Base-by-base conservation (phyloP, 2,888 invertebrate genomes). In the Mesopsocus fuscifrons region DNA sequence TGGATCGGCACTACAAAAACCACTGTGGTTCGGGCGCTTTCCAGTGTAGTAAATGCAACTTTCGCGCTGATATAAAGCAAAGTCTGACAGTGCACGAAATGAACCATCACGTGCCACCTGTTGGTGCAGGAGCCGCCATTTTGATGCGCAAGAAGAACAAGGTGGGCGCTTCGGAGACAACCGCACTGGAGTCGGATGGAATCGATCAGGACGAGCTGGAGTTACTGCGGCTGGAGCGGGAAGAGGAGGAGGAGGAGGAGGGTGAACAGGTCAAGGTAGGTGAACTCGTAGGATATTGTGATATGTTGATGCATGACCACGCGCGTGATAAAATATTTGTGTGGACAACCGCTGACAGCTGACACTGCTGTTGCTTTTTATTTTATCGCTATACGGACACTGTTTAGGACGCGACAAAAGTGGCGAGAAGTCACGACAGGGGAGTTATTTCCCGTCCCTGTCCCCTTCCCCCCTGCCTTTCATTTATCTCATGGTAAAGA, bases 1-100 rank as follows among this genome's bases (percentile, higher is more conserved):
- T 88, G 61, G 92, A 92, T 59, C 72, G 92, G 5, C 94, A 94
- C 59, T 82, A 84, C 69, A 82, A 84, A 62, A 88, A 88, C 59
- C 89, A 91, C 64, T 81, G 77, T 48, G 85, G 85, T 2, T 74
- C 69, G 44, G 87, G 85, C n/a, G 76, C 77, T 48, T 84, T 82
- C 62, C 74, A 77, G 55, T 89, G 89, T 61, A 75, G 78, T 33
- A 77, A 81, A 51, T 89, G 89, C 60, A 84, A 85, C 61, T 89
- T 89, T 60, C 82, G 84, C 9, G 85, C 88, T 26, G 85, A 88
- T 57, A 88, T 88, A 59, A 83, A 87, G 59, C 88, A 89, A 59
- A 87, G 85, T 58, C 64, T 89, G 56, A 88, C 88, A 13, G 85
- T 87, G 47, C 88, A 88, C 61, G 84, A 88, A 62, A 81, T 85